Evolutionary conservation across 2,113 vertebrate species (phyloP).

Genomic region (Trogon surrucura): DNA sequence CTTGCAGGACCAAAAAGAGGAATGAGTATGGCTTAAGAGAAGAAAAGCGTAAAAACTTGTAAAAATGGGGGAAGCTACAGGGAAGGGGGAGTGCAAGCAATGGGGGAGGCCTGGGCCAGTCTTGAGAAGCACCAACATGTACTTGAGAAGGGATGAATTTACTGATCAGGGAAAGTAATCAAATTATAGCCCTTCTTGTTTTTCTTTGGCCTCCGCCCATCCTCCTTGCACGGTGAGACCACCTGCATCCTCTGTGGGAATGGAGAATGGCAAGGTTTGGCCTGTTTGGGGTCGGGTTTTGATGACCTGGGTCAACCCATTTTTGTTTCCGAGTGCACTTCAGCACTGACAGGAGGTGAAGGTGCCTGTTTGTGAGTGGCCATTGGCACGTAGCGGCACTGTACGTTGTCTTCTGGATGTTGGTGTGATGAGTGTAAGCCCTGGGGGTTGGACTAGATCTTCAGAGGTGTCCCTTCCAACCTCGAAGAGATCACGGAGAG

Average conservation of each 20-base stretch:
- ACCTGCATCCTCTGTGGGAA: rapidly evolving
- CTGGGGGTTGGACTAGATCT: too few relatives aligned
- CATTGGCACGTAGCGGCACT: neutral
- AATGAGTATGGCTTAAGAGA: neutral
- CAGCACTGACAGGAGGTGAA: neutral
- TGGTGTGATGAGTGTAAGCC: neutral
- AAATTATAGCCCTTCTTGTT: neutral
- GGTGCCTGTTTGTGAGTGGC: neutral
- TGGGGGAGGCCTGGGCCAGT: neutral
- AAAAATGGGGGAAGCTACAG: neutral
- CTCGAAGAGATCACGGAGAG: neutral
- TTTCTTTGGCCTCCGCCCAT: rapidly evolving
- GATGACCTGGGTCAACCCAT: neutral
- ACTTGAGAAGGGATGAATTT: neutral
- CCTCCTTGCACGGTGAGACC: too few relatives aligned
- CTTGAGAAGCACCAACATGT: neutral
- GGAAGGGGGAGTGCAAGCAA: neutral
- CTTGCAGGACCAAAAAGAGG: neutral
- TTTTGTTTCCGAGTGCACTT: neutral
- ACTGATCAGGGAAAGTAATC: neutral
- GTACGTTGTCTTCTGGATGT: neutral
- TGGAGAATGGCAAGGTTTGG: neutral
- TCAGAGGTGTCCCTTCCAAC: too few relatives aligned
- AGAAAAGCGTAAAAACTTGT: neutral
- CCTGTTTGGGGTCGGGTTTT: too few relatives aligned